Percentiles rank a stretch among this genome's conserved stretches.
Evolutionary conservation across 2,113 vertebrate genomes (phyloP).

Genomic region (Myiozetetes cayanensis): DNA sequence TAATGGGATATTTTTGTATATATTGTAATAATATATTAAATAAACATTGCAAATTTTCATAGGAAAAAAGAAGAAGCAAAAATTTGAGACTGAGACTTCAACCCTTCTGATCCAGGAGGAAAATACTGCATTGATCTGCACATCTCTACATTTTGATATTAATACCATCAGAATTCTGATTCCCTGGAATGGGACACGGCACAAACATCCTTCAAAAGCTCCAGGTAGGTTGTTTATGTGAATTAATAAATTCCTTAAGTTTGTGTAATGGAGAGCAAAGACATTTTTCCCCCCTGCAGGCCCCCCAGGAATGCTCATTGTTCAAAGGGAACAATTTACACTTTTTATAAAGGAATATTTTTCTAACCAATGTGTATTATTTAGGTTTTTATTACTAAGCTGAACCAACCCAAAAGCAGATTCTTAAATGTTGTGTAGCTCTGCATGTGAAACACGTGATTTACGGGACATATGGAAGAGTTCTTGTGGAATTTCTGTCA

Average conservation of each 20-base stretch:
- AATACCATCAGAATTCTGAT: too few relatives aligned
- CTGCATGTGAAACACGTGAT: background rate
- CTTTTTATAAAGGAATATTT: background rate
- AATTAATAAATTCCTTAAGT: background rate
- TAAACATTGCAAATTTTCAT: background rate
- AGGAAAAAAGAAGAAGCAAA: background rate
- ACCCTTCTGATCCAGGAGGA: background rate
- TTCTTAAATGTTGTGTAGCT: background rate
- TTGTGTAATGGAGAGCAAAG: background rate
- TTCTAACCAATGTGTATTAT: background rate
- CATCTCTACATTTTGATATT: background rate
- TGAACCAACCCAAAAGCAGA: background rate
- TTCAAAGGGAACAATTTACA: background rate
- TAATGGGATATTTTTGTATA: too few relatives aligned
- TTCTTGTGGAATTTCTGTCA: background rate
- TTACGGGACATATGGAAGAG: background rate
- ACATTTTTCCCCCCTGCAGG: background rate
- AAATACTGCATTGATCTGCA: accelerated
- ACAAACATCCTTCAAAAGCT: background rate
- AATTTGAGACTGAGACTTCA: background rate
- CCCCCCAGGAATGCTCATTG: background rate
- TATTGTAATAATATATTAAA: too few relatives aligned
- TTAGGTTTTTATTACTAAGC: background rate
- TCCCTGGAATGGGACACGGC: background rate
- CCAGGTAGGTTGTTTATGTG: background rate